Percentiles rank a stretch among this genome's conserved stretches.
These are phyloP conservation scores for Neodiprion virginianus DNA, from an alignment of 1,140 invertebrate genomes.

Conservation along the genomic window DNA sequence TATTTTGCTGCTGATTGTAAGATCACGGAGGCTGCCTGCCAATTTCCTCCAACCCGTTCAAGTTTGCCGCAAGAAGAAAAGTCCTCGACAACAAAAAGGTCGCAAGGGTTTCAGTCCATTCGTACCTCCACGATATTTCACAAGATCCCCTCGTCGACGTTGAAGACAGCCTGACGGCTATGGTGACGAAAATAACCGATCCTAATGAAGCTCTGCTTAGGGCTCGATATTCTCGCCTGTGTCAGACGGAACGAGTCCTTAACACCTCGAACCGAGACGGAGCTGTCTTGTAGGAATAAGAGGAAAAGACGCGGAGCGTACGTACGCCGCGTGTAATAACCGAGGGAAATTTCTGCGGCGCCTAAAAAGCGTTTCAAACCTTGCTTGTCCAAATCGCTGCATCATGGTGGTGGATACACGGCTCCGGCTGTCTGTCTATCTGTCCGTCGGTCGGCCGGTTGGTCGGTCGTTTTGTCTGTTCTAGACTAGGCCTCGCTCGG, in stretches of 20 bases:
- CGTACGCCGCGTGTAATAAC: too few species aligned
- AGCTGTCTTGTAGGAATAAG: not conserved
- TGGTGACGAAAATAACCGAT: slow-evolving; percentile 26
- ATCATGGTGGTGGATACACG: too few species aligned
- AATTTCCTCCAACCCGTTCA: too few species aligned
- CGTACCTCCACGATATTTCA: not conserved
- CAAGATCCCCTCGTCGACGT: not conserved
- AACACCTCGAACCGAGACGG: not conserved
- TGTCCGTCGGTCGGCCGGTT: not conserved
- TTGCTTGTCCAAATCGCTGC: too few species aligned
- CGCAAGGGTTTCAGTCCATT: too few species aligned
- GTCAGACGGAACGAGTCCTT: slow-evolving; percentile 2
- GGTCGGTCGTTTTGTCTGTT: not conserved
- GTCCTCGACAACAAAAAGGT: too few species aligned
- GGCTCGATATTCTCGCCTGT: slow-evolving; percentile 2
- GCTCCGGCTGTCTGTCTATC: not conserved
- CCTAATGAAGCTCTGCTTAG: slow-evolving; percentile 26
- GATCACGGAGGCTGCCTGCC: too few species aligned
- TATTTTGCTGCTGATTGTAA: too few species aligned
- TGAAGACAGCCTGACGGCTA: not conserved
- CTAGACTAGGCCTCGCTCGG: not conserved
- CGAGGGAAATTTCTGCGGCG: too few species aligned
- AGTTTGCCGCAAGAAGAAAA: too few species aligned
- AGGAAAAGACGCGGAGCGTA: too few species aligned
- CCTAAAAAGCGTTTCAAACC: too few species aligned